Evolutionary conservation across 1,140 invertebrate species (phyloP), one percentile per base, ranked within the genome.

Genomic region (Dreissena polymorpha): DNA sequence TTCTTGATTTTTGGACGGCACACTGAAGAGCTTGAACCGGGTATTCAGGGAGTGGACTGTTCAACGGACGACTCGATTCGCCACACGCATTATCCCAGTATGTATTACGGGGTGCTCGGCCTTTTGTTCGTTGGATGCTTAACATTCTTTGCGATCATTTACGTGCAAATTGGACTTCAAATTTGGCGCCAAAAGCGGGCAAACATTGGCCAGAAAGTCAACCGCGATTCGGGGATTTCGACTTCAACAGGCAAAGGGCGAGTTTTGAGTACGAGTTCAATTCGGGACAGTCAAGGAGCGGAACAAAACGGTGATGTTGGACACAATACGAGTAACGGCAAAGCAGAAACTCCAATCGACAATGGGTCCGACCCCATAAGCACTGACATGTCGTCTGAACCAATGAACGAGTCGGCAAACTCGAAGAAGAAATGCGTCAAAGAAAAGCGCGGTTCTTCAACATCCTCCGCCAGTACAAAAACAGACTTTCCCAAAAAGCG

Each of bases 71-170:
- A 91, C 75, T 89, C 87, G 6, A 86, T 91, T 68, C 65, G 86
- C 50, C 78, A 85, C 10, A 90, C 90, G 16, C 84, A 89, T 51
- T 91, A 88, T 67, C 89, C 91, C 10, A 89, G 86, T 18, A 67
- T 90, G 29, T 91, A 91, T 79, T 91, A 91, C 84, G 89, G 88
- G 2, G 89, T 91, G 57, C 85, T 91, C 10, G 89, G 90, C 75
- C 65, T 88, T 7, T 75, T 91, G 12, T 91, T 91, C 75, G 79
- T 89, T 71, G 76, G 87, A 10, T 91, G 90, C 78, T 65, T 89
- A 5, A 55, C 86, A 6, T 89, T 91, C 75, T 90, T 91, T 69
- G 86, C 88, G 21, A 86, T 91, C 10, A 88, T 91, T 7, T 91
- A 91, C 78, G 85, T 83, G 49, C 84, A 86, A 73, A 90, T 91